Evolutionary conservation across 2,797 vertebrate genomes (phyloP).

Genomic region (Tolypeutes matacus): DNA sequence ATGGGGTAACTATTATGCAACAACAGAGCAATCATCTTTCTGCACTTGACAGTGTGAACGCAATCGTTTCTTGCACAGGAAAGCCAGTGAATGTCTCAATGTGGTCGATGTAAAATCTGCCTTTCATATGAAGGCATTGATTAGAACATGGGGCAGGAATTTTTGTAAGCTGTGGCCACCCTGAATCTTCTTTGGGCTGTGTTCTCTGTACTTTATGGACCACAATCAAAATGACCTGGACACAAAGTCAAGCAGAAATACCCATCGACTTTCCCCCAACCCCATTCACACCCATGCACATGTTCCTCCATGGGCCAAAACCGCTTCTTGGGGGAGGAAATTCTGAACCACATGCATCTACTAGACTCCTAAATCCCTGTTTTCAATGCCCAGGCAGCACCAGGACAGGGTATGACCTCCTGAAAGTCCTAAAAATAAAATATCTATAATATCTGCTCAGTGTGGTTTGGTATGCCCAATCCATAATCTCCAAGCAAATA

Average conservation of each 20-base stretch:
- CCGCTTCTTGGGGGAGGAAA: not conserved
- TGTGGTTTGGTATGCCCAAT: not conserved
- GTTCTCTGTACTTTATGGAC: not conserved
- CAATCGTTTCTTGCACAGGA: slow-evolving; percentile 76
- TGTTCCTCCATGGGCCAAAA: not conserved
- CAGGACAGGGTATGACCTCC: slow-evolving; percentile 23
- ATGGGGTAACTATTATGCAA: slow-evolving; percentile 84
- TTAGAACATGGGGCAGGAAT: not conserved
- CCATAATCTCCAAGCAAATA: not conserved
- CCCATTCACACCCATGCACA: not conserved
- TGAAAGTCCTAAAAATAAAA: not conserved
- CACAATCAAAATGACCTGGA: not conserved
- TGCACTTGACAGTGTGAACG: slow-evolving; percentile 82
- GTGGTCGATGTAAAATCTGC: slow-evolving; percentile 71
- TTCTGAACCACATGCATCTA: not conserved
- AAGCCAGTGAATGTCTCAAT: slow-evolving; percentile 79
- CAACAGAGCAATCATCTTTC: slow-evolving; percentile 86
- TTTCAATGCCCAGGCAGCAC: not conserved
- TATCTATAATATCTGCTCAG: not conserved
- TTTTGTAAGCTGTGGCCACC: not conserved
- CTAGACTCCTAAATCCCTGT: not conserved
- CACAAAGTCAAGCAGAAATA: not conserved
- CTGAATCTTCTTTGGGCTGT: slow-evolving; percentile 1
- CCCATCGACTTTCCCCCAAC: not conserved
- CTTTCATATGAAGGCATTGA: slow-evolving; percentile 70